A percentile compares a stretch with the other conserved stretches of the same genome.
Evolutionary conservation across 2,113 vertebrate species (phyloP).

Genomic region (Stigmatopora nigra): DNA sequence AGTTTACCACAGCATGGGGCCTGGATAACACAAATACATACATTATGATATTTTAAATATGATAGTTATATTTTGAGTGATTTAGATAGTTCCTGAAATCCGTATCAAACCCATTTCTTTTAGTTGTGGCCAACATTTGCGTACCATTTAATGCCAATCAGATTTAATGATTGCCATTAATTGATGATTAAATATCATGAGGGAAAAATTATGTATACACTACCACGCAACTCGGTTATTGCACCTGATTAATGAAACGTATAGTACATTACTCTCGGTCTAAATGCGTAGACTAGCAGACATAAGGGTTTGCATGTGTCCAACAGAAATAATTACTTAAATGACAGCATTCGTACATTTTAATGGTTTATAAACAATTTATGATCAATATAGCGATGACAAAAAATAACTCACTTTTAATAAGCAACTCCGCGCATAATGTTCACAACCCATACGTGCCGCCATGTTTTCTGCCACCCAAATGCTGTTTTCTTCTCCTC

Average conservation of each 20-base stretch:
- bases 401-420: conserved; percentile 64
- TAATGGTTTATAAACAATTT: background rate
- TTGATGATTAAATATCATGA: no score
- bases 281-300: no score
- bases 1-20: conserved; percentile 91
- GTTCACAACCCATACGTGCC: conserved; percentile 62
- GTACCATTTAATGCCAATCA: no score
- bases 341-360: background rate
- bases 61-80: background rate
- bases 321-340: background rate
- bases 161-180: no score
- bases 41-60: background rate
- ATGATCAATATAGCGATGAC: background rate
- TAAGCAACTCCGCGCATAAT: conserved; percentile 68
- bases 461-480: conserved; percentile 57
- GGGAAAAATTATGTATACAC: no score
- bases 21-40: conserved; percentile 49
- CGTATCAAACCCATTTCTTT: no score
- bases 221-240: no score
- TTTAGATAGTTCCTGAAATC: no score
- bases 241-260: no score
- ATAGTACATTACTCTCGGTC: no score
- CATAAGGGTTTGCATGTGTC: background rate
- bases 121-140: no score
- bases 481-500: background rate